Evolutionary conservation across 1,140 invertebrate species (phyloP), one percentile per base, ranked within the genome.

Genomic region (Planococcus citri): DNA sequence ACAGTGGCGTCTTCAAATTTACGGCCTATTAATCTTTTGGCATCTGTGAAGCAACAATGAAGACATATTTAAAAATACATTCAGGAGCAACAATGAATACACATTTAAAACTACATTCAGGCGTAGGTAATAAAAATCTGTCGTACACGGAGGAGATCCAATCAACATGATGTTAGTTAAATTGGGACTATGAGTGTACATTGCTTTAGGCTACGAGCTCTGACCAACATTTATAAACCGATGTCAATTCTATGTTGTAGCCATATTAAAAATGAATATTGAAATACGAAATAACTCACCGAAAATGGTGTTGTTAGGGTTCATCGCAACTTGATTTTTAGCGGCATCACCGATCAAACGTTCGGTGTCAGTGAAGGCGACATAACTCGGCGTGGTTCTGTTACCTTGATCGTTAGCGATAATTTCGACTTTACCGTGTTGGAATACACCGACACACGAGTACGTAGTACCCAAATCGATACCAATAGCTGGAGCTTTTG

Each of bases 331-430:
- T 80, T 92, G 90, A 79, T 97, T 97, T 79, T 97, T 97, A 74
- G 95, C 95, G 71, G 94, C 94, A 85, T 97, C 95, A 71, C 95
- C 95, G 79, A 97, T 95, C 73, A 97, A 87, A 80, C 95, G 89
- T 79, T 98, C 95, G 4, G 90, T 94, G 76, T 98, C 95, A 68
- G 92, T 97, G 83, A 98, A 97, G 71, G 94, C 94, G 60, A 98
- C 95, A 84, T 97, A 97, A 71, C 91, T 94, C 68, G 95, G 95
- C 70, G 95, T 98, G 37, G 95, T 98, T 76, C 95, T 84, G 83
- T 98, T 98, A 77, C 94, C 95, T 79, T 98, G 94, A 80, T 97
- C 94, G 78, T 97, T 97, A 74, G 94, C 94, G 79, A 97, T 96
- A 77, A 97, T 97, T 83, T 97, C 94, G 68, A 97, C 94, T 80